Base-by-base conservation (phyloP, 2,888 invertebrate genomes). In the Nomada fabriciana region DNA sequence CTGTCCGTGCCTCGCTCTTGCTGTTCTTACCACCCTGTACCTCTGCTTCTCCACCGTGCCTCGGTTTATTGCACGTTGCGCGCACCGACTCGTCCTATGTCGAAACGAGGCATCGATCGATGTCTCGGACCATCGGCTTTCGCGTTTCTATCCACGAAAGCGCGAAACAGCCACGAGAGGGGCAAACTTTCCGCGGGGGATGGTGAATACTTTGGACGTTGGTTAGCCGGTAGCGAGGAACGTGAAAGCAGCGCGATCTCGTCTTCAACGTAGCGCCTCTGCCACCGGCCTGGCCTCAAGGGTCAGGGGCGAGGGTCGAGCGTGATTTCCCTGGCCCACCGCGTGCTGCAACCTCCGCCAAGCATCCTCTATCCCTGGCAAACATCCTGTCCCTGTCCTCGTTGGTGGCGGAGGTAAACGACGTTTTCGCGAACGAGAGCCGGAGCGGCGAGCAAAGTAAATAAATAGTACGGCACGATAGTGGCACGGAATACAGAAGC, bases 261-360 rank as follows among this genome's bases (percentile, higher is more conserved):
- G 75, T 69, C 71, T 80, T 80, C 60, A 67, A 50, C 53, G 69
- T 65, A 53, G 69, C 74, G 72, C 69, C 80, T 61, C 50, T 25
- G 88, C 80, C 86, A 88, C 80, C 61, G 83, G 73, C 29, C 20
- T 20, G 67, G 55, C 47, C 61, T 47, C 64, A n/a, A 50, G 59
- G 87, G 84, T 88, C 87, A 82, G 63, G 83, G 81, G 77, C 76
- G 76, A 64, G 80, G 85, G 85, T 89, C 86, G 83, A 88, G 78
- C 88, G 89, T 89, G 88, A 89, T 86, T 89, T 89, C 82, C 88
- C 78, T 87, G 88, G 84, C 87, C 85, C 78, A 82, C 76, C 85
- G 88, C 71, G 86, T 82, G 77, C 73, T 20, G 47, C 72, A 76
- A 60, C 65, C 80, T 72, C 79, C 60, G 79, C 70, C 81, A 82